A percentile compares a stretch with the other conserved stretches of the same genome.
Evolutionary conservation across 2,797 vertebrate genomes (phyloP).

Genomic region (Pygocentrus nattereri): DNA sequence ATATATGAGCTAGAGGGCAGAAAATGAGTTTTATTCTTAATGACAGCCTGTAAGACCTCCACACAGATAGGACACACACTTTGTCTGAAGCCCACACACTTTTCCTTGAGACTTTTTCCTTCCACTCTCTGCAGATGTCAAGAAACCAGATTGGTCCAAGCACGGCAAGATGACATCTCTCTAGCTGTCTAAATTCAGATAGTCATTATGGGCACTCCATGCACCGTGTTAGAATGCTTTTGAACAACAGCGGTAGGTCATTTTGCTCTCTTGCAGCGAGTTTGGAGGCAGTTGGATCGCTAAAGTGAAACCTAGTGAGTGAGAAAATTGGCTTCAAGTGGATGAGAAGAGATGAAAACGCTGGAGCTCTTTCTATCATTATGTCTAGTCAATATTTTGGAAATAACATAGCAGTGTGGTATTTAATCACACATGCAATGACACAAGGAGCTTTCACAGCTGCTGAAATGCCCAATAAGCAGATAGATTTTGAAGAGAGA

Average conservation of each 20-base stretch:
- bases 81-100: constrained; percentile 58
- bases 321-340: constrained; percentile 55
- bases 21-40: constrained; percentile 76
- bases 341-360: constrained; percentile 47
- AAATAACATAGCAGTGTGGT: constrained; percentile 47
- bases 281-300: constrained; percentile 27
- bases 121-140: constrained; percentile 24
- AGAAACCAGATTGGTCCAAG: constrained; percentile 22
- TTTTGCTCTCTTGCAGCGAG: constrained; percentile 47
- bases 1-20: constrained; percentile 65
- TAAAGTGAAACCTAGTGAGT: constrained; percentile 55
- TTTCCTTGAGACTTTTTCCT: background rate
- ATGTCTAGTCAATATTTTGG: constrained; percentile 52
- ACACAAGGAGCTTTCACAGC: constrained; percentile 43
- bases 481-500: constrained; percentile 61
- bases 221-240: constrained; percentile 35
- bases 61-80: constrained; percentile 72
- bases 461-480: constrained; percentile 58
- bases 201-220: constrained; percentile 48
- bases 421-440: constrained; percentile 46
- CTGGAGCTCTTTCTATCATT: constrained; percentile 44
- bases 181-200: constrained; percentile 39
- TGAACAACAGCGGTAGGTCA: constrained; percentile 50
- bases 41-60: constrained; percentile 76
- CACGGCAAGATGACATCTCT: constrained; percentile 43